Conservation (phyloP, 2,888 invertebrate species). For the Nomada ruficornis region DNA sequence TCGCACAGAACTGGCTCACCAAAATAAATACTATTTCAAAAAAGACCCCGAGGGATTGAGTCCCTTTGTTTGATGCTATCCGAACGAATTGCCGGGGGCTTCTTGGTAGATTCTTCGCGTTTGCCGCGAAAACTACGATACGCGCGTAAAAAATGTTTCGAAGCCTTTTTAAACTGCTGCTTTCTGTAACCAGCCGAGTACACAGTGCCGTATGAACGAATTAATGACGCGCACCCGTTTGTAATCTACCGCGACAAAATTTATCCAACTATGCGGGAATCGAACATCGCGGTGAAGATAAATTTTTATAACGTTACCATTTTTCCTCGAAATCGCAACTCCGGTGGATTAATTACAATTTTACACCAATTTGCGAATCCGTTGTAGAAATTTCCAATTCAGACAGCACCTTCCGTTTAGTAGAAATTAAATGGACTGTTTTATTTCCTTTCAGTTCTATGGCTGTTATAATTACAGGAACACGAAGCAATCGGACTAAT, state of each 20-base stretch:
- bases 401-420: slow-evolving; percentile 7
- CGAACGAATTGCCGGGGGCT: too few relatives aligned
- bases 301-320: background rate
- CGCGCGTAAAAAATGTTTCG: slow-evolving; percentile 32
- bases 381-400: background rate
- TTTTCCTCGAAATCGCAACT: background rate
- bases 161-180: slow-evolving; percentile 28
- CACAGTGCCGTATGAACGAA: slow-evolving; percentile 16
- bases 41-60: too few relatives aligned
- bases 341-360: background rate
- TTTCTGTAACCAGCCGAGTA: background rate
- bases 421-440: slow-evolving; percentile 4
- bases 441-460: slow-evolving; percentile 14
- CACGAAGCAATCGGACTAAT: slow-evolving; percentile 43
- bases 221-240: slow-evolving; percentile 13
- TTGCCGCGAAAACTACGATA: background rate
- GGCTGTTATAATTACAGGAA: slow-evolving; percentile 36
- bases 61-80: too few relatives aligned
- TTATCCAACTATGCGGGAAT: background rate
- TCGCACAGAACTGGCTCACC: too few relatives aligned
- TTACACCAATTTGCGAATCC: background rate
- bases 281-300: background rate
- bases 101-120: slow-evolving; percentile 17
- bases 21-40: too few relatives aligned
- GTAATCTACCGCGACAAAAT: background rate